phyloP scores from a whole-genome alignment of 2,113 vertebrate genomes.

The Progne subis region DNA sequence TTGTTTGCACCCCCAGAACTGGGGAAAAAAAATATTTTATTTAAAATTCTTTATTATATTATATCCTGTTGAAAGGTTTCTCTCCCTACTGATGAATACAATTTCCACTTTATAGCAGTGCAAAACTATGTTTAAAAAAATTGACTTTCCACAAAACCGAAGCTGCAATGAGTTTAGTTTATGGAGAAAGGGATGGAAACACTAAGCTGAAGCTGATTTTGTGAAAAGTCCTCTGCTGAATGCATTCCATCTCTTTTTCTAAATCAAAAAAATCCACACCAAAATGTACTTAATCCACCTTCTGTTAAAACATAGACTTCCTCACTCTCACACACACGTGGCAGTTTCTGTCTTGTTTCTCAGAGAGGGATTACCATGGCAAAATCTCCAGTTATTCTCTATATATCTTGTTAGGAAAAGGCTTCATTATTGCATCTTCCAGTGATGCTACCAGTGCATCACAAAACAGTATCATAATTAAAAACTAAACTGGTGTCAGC shows the following conservation, averaged over 20 bases:
- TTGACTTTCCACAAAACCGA: not conserved
- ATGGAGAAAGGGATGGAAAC: not conserved
- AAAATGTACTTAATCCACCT: not conserved
- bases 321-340: not conserved
- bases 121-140: not conserved
- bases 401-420: not conserved
- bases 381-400: not conserved
- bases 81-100: not conserved
- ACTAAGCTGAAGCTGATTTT: not conserved
- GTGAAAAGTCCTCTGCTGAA: not conserved
- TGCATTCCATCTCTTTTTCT: not conserved
- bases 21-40: not conserved
- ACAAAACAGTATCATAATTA: not conserved
- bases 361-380: not conserved
- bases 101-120: not conserved
- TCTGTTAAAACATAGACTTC: not conserved
- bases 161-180: not conserved
- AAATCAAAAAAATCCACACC: not conserved
- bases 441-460: not conserved
- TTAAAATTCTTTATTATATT: not conserved
- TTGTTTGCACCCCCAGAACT: not conserved
- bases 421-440: not conserved
- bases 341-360: not conserved
- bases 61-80: not conserved
- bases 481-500: not conserved